A percentile compares a stretch with the other conserved stretches of the same genome.
These are phyloP conservation scores for Rhipidura dahli DNA, from an alignment of 2,113 vertebrate species.

Conservation along the genomic window DNA sequence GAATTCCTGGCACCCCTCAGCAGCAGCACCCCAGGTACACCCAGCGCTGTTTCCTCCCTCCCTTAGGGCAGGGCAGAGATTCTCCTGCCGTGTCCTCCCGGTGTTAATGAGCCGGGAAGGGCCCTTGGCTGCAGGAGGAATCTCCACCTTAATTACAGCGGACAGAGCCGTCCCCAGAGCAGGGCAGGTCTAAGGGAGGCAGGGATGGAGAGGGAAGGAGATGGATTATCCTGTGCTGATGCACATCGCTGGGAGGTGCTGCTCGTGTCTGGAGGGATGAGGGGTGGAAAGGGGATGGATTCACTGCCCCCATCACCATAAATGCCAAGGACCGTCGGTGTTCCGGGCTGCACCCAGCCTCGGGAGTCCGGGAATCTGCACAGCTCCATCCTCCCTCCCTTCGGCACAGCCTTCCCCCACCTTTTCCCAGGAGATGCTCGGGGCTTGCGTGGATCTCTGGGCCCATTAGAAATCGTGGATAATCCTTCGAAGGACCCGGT, in stretches of 20 bases:
- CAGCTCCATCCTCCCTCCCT: not conserved
- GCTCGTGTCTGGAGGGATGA: not conserved
- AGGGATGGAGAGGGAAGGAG: not conserved
- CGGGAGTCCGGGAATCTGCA: not conserved
- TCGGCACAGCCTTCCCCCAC: not conserved
- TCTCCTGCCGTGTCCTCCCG: not conserved
- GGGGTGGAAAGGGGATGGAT: not conserved
- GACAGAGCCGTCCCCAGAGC: not conserved
- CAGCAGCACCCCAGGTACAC: not conserved
- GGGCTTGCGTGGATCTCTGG: not conserved
- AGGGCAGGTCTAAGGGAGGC: not conserved
- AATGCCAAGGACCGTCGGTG: fast-evolving
- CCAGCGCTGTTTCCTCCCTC: not conserved
- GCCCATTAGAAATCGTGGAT: fast-evolving
- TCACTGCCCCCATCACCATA: not conserved
- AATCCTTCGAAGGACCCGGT: not conserved
- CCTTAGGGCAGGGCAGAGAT: not conserved
- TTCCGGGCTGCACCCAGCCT: not conserved
- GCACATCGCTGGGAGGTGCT: not conserved
- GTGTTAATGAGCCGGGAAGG: not conserved
- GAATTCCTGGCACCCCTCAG: not conserved
- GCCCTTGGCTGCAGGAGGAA: not conserved
- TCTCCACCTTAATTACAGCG: not conserved
- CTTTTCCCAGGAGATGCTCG: not conserved
- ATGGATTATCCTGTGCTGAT: not conserved